phyloP scores from a whole-genome alignment of 2,113 vertebrate species.

The Brienomyrus brachyistius region DNA sequence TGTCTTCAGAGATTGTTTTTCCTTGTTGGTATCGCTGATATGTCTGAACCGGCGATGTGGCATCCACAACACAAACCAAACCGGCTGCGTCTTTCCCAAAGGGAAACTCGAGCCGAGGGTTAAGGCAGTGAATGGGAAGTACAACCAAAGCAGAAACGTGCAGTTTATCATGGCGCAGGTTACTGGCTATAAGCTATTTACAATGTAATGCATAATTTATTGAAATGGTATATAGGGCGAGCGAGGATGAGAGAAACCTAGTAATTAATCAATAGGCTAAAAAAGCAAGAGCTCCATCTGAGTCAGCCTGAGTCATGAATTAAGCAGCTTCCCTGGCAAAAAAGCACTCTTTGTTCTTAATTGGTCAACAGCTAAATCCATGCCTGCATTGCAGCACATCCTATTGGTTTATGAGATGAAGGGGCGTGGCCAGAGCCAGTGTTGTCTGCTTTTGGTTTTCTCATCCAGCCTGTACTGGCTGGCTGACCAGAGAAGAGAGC shows the following conservation, averaged over 20 bases:
- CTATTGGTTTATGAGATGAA: not conserved
- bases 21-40: not conserved
- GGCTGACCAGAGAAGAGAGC: not conserved
- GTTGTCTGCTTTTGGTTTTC: not conserved
- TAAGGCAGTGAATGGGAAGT: not conserved
- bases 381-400: not conserved
- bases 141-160: not conserved
- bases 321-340: not conserved
- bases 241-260: not conserved
- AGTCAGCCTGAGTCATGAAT: not conserved
- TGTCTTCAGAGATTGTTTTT: not conserved
- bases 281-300: not conserved
- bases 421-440: not conserved
- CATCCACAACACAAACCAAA: not conserved
- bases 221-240: not conserved
- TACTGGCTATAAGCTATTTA: not conserved
- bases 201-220: not conserved
- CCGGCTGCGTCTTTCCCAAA: not conserved
- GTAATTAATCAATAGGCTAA: constrained; percentile 6
- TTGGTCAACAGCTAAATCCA: constrained; percentile 1
- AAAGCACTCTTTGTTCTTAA: not conserved
- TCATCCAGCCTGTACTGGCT: not conserved
- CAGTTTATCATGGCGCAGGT: not conserved
- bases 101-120: not conserved
- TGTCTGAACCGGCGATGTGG: not conserved